phyloP scores from a whole-genome alignment of 2,888 invertebrate species.

The Nasonia oneida region DNA sequence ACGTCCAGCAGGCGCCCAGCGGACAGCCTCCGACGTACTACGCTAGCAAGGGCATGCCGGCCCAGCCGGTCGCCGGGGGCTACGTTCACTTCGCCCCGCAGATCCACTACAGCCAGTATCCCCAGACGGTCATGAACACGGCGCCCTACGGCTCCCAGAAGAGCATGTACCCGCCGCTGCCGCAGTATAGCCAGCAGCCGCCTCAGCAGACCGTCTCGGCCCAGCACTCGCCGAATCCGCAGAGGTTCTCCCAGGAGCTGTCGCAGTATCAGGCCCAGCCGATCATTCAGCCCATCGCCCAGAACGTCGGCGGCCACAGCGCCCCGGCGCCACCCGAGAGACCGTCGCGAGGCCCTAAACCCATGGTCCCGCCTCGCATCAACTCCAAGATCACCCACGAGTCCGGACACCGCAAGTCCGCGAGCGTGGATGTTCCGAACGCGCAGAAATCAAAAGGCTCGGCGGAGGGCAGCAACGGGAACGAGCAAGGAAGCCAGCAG shows the following conservation, averaged over 20 bases:
- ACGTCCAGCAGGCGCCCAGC: slow-evolving; percentile 73
- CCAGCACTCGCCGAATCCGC: slow-evolving; percentile 75
- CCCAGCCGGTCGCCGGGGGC: slow-evolving; percentile 68
- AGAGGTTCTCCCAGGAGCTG: slow-evolving; percentile 75
- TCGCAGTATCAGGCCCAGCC: slow-evolving; percentile 76
- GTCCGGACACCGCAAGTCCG: slow-evolving; percentile 71
- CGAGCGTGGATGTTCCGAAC: slow-evolving; percentile 69
- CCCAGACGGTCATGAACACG: slow-evolving; percentile 75
- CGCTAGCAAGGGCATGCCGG: slow-evolving; percentile 68
- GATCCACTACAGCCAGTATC: slow-evolving; percentile 75
- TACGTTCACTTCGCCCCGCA: slow-evolving; percentile 67
- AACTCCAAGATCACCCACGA: slow-evolving; percentile 77
- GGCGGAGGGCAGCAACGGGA: neutral
- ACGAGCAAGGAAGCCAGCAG: slow-evolving; percentile 41
- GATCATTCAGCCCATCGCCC: slow-evolving; percentile 76
- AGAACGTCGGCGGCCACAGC: slow-evolving; percentile 72
- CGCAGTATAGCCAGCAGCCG: slow-evolving; percentile 48
- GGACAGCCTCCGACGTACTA: slow-evolving; percentile 74
- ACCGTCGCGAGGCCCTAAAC: slow-evolving; percentile 74
- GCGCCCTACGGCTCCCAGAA: slow-evolving; percentile 73
- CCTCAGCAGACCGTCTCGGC: slow-evolving; percentile 65
- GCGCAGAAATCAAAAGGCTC: slow-evolving; percentile 64
- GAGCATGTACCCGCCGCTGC: slow-evolving; percentile 69
- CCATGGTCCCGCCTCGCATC: slow-evolving; percentile 76
- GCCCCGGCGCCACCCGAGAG: slow-evolving; percentile 70